Base-by-base conservation (phyloP, 2,113 vertebrate genomes). In the Triplophysa dalaica region DNA sequence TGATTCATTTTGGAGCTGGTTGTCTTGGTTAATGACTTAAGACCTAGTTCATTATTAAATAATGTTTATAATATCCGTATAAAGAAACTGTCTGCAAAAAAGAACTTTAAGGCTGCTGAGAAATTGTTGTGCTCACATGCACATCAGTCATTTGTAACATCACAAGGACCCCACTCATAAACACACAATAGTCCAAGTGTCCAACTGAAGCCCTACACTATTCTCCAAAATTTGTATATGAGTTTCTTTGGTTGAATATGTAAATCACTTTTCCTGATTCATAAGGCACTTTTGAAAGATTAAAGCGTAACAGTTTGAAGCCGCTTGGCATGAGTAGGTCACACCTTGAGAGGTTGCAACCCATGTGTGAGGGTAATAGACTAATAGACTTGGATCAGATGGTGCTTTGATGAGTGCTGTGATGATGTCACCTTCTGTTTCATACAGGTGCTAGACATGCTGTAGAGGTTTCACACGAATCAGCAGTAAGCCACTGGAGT, bases 331-430 rank as follows among this genome's bases (percentile, higher is more conserved):
- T 12, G 45, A 54, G 62, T 72, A 52, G 17, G 26, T 38, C 56
- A 56, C 75, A 81, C 75, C 63, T 78, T 69, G 43, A 4, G 38
- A 63, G 79, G 56, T 81, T 78, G 68, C 50, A 8, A 29, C 69
- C 64, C 70, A 43, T 13, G 65, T 81, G 72, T 75, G 74, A 67
- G 70, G 63, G 58, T 81, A 81, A 81, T 65, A 48, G 70, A 70
- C 66, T 68, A 29, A 78, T 78, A 67, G 75, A 69, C 81, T 69
- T 75, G 21, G 70, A 79, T 77, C 75, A 64, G 75, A 81, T 81
- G 77, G 70, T 70, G 75, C 50, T 63, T 66, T 79, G 79, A 84
- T 78, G 77, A 66, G 56, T 17, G 56, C 26, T 69, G 64, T 72
- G 64, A 64, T 45, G 66, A 77, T 78, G 69, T 78, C 79, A 81